These are phyloP conservation scores for Leptinotarsa haldemani DNA, from an alignment of 2,888 invertebrate species.

Conservation along the genomic window DNA sequence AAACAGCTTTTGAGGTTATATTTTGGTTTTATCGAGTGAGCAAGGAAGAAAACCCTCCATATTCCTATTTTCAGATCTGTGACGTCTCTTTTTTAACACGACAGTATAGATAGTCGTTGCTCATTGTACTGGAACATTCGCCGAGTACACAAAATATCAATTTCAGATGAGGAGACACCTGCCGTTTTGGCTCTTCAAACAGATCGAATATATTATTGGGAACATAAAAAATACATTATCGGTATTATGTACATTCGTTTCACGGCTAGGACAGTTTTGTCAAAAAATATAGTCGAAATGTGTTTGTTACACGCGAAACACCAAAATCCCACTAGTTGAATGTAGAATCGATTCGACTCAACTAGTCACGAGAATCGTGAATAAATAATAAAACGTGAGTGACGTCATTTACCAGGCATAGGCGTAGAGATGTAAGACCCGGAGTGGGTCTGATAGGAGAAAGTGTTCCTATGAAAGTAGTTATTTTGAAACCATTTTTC, in stretches of 20 bases:
- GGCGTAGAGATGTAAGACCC: neutral
- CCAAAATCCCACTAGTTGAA: neutral
- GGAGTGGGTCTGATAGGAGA: neutral
- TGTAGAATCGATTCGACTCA: neutral
- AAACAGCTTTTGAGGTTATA: no score
- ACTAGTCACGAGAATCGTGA: slow-evolving; percentile 3
- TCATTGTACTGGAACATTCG: neutral
- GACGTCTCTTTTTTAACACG: neutral
- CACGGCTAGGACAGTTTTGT: neutral
- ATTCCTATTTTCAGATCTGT: neutral
- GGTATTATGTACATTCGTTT: neutral
- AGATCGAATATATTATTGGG: neutral
- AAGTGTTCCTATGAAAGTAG: no score
- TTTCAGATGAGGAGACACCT: neutral
- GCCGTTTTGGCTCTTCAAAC: neutral
- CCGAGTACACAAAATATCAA: neutral
- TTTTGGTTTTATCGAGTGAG: no score
- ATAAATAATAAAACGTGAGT: slow-evolving; percentile 1
- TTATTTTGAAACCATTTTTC: no score
- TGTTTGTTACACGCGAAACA: neutral
- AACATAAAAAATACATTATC: neutral
- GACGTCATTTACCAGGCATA: neutral
- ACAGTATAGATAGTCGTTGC: neutral
- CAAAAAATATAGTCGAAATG: neutral
- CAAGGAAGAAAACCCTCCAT: neutral